Conservation (phyloP, 2,113 vertebrate species). For the Taxidea taxus region DNA sequence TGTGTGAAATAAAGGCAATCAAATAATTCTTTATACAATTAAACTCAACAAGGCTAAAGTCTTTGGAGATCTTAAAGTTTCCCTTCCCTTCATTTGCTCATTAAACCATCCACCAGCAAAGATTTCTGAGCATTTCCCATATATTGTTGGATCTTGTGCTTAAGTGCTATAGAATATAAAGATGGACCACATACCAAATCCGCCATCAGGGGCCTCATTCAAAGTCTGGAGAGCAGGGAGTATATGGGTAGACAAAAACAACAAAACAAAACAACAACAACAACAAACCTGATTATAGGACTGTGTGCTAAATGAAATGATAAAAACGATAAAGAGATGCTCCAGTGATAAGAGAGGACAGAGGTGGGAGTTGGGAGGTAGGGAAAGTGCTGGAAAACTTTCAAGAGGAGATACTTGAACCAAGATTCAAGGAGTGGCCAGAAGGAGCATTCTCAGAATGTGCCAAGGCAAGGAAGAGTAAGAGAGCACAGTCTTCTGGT, state of each 20-base stretch:
- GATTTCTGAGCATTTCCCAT: neutral
- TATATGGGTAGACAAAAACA: neutral
- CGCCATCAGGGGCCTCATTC: neutral
- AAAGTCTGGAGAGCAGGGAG: neutral
- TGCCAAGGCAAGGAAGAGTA: neutral
- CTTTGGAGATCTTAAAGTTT: neutral
- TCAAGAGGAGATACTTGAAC: neutral
- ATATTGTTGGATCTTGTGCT: no score
- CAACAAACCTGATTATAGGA: neutral
- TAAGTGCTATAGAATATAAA: neutral
- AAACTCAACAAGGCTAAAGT: neutral
- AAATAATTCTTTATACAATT: neutral
- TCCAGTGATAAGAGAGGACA: no score
- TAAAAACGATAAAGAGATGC: neutral
- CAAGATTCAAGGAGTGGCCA: neutral
- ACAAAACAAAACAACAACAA: neutral
- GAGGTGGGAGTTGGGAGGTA: neutral
- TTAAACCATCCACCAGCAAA: neutral
- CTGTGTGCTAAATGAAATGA: neutral
- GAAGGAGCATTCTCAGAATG: neutral
- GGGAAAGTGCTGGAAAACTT: neutral
- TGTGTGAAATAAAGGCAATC: neutral
- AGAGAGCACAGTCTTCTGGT: neutral
- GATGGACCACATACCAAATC: neutral
- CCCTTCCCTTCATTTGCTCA: neutral